Evolutionary conservation across 2,113 vertebrate genomes (phyloP), one percentile per base, ranked within the genome.

Genomic region (Seriola aureovittata): DNA sequence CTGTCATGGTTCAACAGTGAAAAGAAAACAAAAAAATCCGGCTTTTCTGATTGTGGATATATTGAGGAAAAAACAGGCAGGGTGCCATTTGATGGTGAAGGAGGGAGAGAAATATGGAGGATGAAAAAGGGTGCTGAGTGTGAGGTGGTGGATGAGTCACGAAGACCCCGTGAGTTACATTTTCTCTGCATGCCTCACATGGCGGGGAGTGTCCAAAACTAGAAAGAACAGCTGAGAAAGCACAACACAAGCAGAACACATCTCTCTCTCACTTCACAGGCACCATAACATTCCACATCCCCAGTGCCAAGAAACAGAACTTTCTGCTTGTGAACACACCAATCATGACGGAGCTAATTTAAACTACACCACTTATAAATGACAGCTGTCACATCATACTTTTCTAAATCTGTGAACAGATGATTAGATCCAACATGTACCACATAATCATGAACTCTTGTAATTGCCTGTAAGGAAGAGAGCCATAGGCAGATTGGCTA

Each of bases 121-220:
- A 57, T 19, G 44, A 74, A 60, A 80, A 78, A 42, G 64, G 59
- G 42, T 60, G 19, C 42, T 25, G 71, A 63, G 55, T 34, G 46
- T 54, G 84, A 55, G 71, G 81, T 55, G 58, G 57, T 14, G 8
- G 69, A 86, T 91, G 91, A 92, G 87, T 91, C 93, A 90, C 21
- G 60, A 88, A 81, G 91, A 90, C 90, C 91, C 82, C 34, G 78
- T 93, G 91, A 91, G 90, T 92, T 90, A 77, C 67, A 88, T 91
- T 92, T 88, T 91, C 82, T 89, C 84, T 76, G 78, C 81, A 80
- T 92, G 85, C 77, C 81, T 90, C 85, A 89, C 81, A 76, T 81
- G 83, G 70, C 13, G 71, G 80, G 69, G 76, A 71, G 85, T 77
- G 86, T 86, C 80, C 66, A 65, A 75, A 85, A 32, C 40, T 46